Percentiles rank a stretch among this genome's conserved stretches.
Conservation (phyloP, 1,140 invertebrate species). For the Euborellia annulipes region DNA sequence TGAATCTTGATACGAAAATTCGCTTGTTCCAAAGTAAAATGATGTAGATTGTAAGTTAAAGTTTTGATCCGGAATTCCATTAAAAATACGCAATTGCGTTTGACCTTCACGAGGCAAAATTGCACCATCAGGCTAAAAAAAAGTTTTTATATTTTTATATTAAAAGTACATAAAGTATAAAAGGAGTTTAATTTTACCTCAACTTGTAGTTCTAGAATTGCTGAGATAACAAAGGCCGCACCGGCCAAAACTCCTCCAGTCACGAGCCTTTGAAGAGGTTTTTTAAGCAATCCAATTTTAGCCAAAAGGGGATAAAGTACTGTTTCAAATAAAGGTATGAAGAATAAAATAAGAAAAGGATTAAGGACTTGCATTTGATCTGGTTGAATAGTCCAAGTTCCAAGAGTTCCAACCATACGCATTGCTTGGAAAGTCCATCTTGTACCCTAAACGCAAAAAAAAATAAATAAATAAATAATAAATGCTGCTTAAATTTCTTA, state of each 20-base stretch:
- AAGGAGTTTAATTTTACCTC: no score
- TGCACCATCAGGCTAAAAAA: slow-evolving; percentile 27
- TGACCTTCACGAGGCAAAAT: slow-evolving; percentile 36
- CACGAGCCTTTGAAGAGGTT: slow-evolving; percentile 58
- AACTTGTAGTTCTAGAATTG: slow-evolving; percentile 61
- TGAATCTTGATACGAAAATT: background rate
- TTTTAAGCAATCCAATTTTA: slow-evolving; percentile 35
- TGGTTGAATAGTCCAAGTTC: slow-evolving; percentile 46
- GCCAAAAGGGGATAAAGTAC: slow-evolving; percentile 44
- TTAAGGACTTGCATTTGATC: slow-evolving; percentile 86
- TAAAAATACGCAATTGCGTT: slow-evolving; percentile 54
- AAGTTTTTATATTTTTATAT: no score
- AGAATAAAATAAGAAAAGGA: slow-evolving; percentile 64
- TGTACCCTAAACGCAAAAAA: slow-evolving; percentile 67
- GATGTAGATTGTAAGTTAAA: slow-evolving; percentile 21
- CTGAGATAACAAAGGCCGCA: slow-evolving; percentile 74
- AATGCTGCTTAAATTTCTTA: no score
- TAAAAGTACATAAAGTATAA: no score
- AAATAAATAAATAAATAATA: no score
- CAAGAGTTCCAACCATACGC: slow-evolving; percentile 70
- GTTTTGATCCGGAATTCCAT: slow-evolving; percentile 28
- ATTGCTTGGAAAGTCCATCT: slow-evolving; percentile 90
- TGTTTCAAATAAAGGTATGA: slow-evolving; percentile 77
- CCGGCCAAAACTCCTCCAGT: slow-evolving; percentile 71
- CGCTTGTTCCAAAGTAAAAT: background rate